Evolutionary conservation across 2,797 vertebrate species (phyloP), one percentile per base, ranked within the genome.

Genomic region (Cichlasoma orientale): DNA sequence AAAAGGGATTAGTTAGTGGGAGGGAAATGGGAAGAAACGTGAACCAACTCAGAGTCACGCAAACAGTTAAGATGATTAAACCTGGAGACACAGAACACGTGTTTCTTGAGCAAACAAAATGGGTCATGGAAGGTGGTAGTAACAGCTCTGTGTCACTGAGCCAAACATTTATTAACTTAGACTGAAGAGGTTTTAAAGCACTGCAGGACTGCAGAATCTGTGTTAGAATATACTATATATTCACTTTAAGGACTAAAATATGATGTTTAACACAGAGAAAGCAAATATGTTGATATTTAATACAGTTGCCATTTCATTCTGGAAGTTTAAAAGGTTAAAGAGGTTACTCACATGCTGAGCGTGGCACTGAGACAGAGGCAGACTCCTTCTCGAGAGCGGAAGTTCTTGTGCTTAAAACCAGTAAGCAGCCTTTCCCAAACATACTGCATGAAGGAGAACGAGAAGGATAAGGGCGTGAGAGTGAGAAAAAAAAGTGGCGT

Each of bases 331-430:
- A 18, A 79, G 55, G 79, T 41, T 14, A 75, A 83, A 29, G 68
- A 83, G 82, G 68, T 59, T 72, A 96, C 98, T 97, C 96, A 99
- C 98, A 73, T 94, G 93, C 93, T 96, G 83, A 99, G 95, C 21
- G 98, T 97, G 92, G 97, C 94, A 89, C 96, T 95, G 89, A 99
- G 96, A 94, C 97, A 98, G 69, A 97, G 93, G 92, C 98, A 99
- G 79, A 97, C 84, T 87, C 97, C 97, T 94, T 99, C 98, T 93
- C 98, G 96, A 90, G 96, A 96, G 90, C 97, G 97, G 95, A 97
- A 97, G 95, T 99, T 99, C 96, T 99, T 99, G 94, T 99, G 98
- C 92, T 99, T 99, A 90, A 99, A 99, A 82, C 96, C 96, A 88
- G 94, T 91, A 91, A 96, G 90, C 88, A 99, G 94, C 82, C 96